Conservation (phyloP, 2,797 vertebrate species). For the Eleutherodactylus coqui region DNA sequence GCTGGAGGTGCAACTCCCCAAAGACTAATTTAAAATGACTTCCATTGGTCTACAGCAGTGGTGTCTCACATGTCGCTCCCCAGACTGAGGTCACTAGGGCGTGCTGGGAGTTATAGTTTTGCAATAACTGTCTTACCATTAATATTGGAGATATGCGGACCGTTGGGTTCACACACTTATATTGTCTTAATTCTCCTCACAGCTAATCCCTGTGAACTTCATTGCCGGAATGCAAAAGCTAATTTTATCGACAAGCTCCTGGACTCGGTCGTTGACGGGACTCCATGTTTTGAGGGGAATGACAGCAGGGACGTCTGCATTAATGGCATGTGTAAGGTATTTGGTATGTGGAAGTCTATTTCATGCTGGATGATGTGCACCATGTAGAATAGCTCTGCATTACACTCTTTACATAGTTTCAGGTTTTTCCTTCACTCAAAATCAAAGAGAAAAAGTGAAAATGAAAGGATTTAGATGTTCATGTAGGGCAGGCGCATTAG, state of each 20-base stretch:
- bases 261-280: conserved; percentile 92
- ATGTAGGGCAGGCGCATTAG: too few relatives aligned
- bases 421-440: too few relatives aligned
- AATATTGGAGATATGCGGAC: not conserved
- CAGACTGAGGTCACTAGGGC: too few relatives aligned
- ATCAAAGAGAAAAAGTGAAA: too few relatives aligned
- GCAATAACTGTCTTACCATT: too few relatives aligned
- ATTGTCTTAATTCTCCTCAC: conserved; percentile 53
- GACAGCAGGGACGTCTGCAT: conserved; percentile 91
- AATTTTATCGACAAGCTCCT: conserved; percentile 95
- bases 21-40: too few relatives aligned
- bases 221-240: conserved; percentile 85
- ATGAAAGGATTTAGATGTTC: too few relatives aligned
- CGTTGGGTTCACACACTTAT: not conserved
- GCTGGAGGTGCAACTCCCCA: too few relatives aligned
- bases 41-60: too few relatives aligned
- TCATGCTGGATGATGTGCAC: not conserved
- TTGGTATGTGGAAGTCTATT: conserved; percentile 81
- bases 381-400: not conserved
- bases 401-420: too few relatives aligned
- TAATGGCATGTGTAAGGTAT: conserved; percentile 99
- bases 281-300: conserved; percentile 90
- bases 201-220: conserved; percentile 92
- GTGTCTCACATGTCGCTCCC: too few relatives aligned
- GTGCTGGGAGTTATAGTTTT: too few relatives aligned